phyloP scores from a whole-genome alignment of 2,797 vertebrate genomes.

The Yasuhikotakia modesta region DNA sequence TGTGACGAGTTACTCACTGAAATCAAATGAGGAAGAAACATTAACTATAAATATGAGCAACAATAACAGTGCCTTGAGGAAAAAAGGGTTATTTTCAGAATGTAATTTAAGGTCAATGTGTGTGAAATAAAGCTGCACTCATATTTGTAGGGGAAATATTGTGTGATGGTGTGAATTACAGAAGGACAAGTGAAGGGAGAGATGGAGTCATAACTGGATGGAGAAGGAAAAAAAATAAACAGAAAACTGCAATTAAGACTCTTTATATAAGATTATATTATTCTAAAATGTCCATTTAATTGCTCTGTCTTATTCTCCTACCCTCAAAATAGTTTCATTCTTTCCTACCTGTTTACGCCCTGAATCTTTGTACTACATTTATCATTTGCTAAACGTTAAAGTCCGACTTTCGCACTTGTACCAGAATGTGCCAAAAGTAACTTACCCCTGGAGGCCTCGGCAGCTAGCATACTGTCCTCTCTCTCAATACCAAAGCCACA shows the following conservation, averaged over 20 bases:
- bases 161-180: too few relatives aligned
- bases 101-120: too few relatives aligned
- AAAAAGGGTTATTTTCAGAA: too few relatives aligned
- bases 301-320: background rate
- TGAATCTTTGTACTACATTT: background rate
- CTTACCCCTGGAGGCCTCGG: slow-evolving; percentile 78
- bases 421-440: slow-evolving; percentile 20
- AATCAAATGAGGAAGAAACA: too few relatives aligned
- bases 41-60: too few relatives aligned
- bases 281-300: too few relatives aligned
- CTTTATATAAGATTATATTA: too few relatives aligned
- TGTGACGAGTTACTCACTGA: background rate
- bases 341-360: background rate
- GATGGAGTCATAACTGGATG: background rate
- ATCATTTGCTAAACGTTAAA: background rate
- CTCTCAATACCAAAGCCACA: slow-evolving; percentile 63
- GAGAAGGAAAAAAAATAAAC: background rate
- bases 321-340: background rate
- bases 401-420: background rate
- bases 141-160: too few relatives aligned
- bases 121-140: too few relatives aligned
- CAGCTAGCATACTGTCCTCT: slow-evolving; percentile 80
- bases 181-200: background rate
- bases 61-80: too few relatives aligned
- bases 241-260: background rate